Base-by-base conservation (phyloP, 2,797 vertebrate species). In the Setipinna tenuifilis region DNA sequence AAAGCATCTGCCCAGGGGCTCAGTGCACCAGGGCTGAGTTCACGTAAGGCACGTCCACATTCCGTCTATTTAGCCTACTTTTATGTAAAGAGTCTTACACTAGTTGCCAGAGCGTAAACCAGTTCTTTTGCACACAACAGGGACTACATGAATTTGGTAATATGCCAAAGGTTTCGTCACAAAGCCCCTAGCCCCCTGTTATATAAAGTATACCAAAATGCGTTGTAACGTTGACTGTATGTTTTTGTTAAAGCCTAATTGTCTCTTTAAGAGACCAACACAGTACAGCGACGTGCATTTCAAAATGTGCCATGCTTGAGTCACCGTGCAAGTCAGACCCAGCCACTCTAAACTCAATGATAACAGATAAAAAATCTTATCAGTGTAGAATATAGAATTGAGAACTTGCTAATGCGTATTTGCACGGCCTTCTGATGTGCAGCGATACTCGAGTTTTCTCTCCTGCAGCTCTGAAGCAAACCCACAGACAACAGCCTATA, bases 181-280 rank as follows among this genome's bases (percentile, higher is more conserved):
- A 41, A 41, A 2, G 5, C 5, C 35, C 35, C 2, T 41, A 41
- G 35, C 35, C 35, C 35, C 35, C 35, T 41, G 35, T 41, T 41
- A 41, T 41, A 41, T 41, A 41, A 41, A 41, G 35, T 41, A 2
- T 41, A 41, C 35, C 35, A 41, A 65, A 65, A n/a, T 65, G 61
- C 9, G 50, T 14, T 7, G 50, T 54, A 9, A 54, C 2, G 50
- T 54, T 59, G 58, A 59, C 17, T 59, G 58, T 25, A 75, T 75
- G 17, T 75, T 23, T 41, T 11, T 68, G 28, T 41, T 14, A 75
- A 75, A 75, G 35, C 50, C 46, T 7, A 83, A 68, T 83, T 35
- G 82, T 83, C 85, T 80, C 85, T 61, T 61, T 83, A 83, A 78
- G 81, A 21, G 35, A 46, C 6, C 0, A 46, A 44, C 65, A 83